Evolutionary conservation across 2,113 vertebrate genomes (phyloP).

Genomic region (Stegostoma tigrinum): DNA sequence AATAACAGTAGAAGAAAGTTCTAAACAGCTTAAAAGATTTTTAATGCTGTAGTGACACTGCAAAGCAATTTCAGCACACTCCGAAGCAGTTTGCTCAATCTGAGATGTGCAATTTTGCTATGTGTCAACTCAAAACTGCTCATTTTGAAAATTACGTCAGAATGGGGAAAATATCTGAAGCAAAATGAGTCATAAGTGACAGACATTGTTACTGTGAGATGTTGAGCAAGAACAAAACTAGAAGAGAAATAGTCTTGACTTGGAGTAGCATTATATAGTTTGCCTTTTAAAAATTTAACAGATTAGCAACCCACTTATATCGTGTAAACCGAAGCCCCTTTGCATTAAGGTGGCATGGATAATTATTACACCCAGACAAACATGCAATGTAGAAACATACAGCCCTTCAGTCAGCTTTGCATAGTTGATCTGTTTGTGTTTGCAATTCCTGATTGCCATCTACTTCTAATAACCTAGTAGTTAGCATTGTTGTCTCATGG

Average conservation of each 20-base stretch:
- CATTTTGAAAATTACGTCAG: background rate
- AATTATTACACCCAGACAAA: too few species aligned
- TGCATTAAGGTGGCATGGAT: too few species aligned
- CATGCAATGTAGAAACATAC: too few species aligned
- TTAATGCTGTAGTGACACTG: background rate
- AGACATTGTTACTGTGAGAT: background rate
- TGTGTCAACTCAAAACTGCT: background rate
- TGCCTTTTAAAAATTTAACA: background rate
- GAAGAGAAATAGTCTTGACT: background rate
- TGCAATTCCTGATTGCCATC: too few species aligned
- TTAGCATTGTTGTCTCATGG: too few species aligned
- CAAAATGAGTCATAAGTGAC: conserved; percentile 3
- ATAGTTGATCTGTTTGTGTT: too few species aligned
- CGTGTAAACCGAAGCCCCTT: background rate
- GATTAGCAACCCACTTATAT: too few species aligned
- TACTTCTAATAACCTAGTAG: too few species aligned
- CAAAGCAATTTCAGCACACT: background rate
- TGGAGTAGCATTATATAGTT: background rate
- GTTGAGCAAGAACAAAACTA: background rate
- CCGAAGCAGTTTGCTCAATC: background rate
- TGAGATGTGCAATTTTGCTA: too few species aligned
- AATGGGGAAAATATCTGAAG: conserved; percentile 11
- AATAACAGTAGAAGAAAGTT: background rate
- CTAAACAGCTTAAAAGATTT: background rate
- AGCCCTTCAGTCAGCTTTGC: too few species aligned